Conservation (phyloP, 2,888 invertebrate genomes). For the Cephus sareptanus region DNA sequence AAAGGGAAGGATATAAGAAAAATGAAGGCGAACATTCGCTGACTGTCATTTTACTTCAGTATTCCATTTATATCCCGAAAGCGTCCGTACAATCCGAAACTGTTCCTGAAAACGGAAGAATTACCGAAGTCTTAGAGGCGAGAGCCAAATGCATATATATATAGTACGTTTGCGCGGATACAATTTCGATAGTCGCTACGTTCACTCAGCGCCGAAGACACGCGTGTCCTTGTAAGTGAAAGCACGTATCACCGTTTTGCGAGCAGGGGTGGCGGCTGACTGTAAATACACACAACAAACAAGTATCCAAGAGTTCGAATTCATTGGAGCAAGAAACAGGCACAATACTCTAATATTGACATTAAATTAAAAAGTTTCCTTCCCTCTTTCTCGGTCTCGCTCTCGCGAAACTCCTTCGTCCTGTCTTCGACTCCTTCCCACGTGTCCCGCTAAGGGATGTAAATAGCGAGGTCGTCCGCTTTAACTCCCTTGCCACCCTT, state of each 20-base stretch:
- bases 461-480: not conserved
- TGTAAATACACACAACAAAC: not conserved
- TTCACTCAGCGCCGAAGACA: not conserved
- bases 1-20: not conserved
- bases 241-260: not conserved
- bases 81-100: not conserved
- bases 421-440: not conserved
- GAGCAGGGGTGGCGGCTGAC: not conserved
- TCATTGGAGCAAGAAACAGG: not conserved
- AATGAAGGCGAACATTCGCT: not conserved
- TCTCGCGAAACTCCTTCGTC: not conserved
- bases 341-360: conserved; percentile 9
- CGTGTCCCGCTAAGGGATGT: not conserved
- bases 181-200: not conserved
- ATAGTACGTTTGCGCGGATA: not conserved
- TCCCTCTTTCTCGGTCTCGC: not conserved
- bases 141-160: not conserved
- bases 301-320: not conserved
- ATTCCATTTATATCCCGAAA: not conserved
- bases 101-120: not conserved
- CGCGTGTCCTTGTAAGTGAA: not conserved
- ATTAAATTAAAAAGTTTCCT: conserved; percentile 18
- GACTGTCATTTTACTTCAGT: not conserved
- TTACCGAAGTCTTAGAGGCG: not conserved
- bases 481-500: not conserved